Base-by-base conservation (phyloP, 1,140 invertebrate genomes). In the Drosophila simulans region DNA sequence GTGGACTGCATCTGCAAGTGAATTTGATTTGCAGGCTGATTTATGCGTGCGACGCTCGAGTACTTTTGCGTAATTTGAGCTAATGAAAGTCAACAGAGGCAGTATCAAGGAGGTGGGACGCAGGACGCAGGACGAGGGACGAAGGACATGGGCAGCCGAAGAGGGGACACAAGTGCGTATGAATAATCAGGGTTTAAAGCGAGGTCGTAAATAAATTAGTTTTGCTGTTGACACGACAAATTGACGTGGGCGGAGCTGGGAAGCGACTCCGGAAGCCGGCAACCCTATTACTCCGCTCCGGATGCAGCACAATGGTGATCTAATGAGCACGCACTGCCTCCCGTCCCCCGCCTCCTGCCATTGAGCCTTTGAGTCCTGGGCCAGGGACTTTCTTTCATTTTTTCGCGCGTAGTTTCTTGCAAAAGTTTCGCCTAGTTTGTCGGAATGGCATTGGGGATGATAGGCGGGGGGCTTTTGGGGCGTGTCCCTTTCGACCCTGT, bases 161-260 rank as follows among this genome's bases (percentile, higher is more conserved):
- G 17, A 31, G 27, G 65, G 56, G 60, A 65, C 70, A 58, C 75
- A 77, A 63, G 62, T 80, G 81, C 81, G 77, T 85, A 86, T 85
- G 73, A 86, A 86, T 81, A 85, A 86, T 85, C 77, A 77, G 69
- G 74, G 40, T 60, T 60, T 55, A 54, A 69, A 56, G 59, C 57
- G 76, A 46, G 62, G 45, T 82, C 65, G 70, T 79, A 86, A 88
- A 88, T 83, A 86, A 86, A 86, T 86, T 82, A 88, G 74, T 76
- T 88, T 72, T 65, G 77, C 60, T 83, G 69, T 76, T 86, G 79
- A 86, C 84, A 82, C 79, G 83, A 77, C 83, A 73, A 86, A 75
- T 79, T 88, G 83, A 72, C 66, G 69, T 52, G 42, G 56, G 31
- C 12, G 34, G 72, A 22, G 51, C 13, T 3, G 37, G 22, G 4